These are phyloP conservation scores for Caenorhabditis sp. DNA, from an alignment of 2,888 invertebrate species.

Conservation along the genomic window DNA sequence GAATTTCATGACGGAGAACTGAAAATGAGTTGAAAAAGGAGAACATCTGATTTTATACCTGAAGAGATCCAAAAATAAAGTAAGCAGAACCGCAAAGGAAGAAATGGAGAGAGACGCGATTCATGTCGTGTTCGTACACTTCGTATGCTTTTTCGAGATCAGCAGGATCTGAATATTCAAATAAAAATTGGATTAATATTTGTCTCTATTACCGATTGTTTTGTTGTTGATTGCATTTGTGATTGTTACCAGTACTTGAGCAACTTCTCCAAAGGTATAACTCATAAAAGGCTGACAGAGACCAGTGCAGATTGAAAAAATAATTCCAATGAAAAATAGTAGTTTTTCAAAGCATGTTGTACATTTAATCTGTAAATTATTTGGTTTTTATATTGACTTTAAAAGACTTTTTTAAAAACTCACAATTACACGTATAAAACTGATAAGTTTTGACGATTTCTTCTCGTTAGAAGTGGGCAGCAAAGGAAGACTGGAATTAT, in stretches of 20 bases:
- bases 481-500: constrained; percentile 28
- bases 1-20: constrained; percentile 77
- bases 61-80: constrained; percentile 44
- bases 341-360: constrained; percentile 59
- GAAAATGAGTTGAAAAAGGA: background rate
- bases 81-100: constrained; percentile 38
- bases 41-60: no score
- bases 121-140: constrained; percentile 38
- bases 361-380: constrained; percentile 60
- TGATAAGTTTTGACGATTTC: constrained; percentile 27
- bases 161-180: constrained; percentile 33
- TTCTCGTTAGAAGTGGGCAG: constrained; percentile 9
- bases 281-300: constrained; percentile 55
- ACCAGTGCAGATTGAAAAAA: constrained; percentile 64
- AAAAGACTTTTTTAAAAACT: constrained; percentile 14
- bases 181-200: background rate
- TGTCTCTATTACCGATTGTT: constrained; percentile 21
- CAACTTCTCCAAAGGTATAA: constrained; percentile 58
- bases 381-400: background rate
- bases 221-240: constrained; percentile 47
- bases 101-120: constrained; percentile 31
- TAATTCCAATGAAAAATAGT: constrained; percentile 60
- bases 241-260: constrained; percentile 53
- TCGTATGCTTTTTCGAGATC: constrained; percentile 49
- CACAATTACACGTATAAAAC: constrained; percentile 34